Evolutionary conservation across 2,888 invertebrate species (phyloP).

Genomic region (Syrista parreyssii): DNA sequence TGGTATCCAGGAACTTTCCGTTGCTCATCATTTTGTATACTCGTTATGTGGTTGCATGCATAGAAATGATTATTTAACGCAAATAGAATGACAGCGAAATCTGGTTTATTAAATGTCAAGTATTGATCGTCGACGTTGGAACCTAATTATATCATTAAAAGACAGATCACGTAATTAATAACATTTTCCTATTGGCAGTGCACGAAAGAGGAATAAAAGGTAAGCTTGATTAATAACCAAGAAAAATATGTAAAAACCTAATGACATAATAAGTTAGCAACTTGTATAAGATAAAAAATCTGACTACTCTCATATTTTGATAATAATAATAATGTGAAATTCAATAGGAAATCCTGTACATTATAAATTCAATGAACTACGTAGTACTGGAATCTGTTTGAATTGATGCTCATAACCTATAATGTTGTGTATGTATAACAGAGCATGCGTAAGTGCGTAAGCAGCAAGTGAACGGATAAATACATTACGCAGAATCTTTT

Average conservation of each 20-base stretch:
- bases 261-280: neutral
- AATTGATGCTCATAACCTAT: neutral
- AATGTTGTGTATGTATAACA: neutral
- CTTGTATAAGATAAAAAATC: neutral
- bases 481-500: neutral
- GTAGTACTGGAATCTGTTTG: neutral
- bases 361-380: neutral
- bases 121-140: neutral
- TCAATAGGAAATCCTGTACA: neutral
- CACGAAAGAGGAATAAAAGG: neutral
- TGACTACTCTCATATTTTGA: neutral
- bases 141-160: neutral
- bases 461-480: neutral
- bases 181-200: neutral
- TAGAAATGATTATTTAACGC: neutral
- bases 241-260: neutral
- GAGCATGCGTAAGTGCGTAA: neutral
- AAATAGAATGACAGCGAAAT: neutral
- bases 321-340: neutral
- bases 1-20: neutral
- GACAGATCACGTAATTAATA: neutral
- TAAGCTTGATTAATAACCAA: neutral
- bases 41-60: neutral
- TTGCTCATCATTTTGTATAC: neutral
- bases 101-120: neutral